Conservation (phyloP, 2,888 invertebrate genomes). For the Gastrophysa polygoni region DNA sequence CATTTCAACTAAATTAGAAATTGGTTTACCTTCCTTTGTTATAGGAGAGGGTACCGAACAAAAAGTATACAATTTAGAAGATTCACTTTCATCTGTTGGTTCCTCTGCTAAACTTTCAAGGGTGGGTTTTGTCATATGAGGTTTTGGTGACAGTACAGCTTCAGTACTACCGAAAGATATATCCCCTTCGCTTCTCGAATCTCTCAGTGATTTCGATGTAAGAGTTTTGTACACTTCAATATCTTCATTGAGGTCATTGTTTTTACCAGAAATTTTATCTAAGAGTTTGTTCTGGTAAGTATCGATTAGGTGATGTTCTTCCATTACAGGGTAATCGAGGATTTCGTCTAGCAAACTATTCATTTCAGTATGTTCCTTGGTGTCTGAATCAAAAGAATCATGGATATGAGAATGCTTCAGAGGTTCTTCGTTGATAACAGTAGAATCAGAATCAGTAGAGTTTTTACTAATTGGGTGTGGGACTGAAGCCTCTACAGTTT, state of each 20-base stretch:
- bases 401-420: too few relatives aligned
- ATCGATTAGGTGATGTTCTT: slow-evolving; percentile 37
- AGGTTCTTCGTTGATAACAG: slow-evolving; percentile 40
- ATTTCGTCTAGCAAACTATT: slow-evolving; percentile 16
- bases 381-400: slow-evolving; percentile 18
- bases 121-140: background rate
- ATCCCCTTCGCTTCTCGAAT: slow-evolving; percentile 13
- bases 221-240: slow-evolving; percentile 11
- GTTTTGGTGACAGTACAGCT: background rate
- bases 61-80: slow-evolving; percentile 19
- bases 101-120: slow-evolving; percentile 7
- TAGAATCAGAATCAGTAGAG: slow-evolving; percentile 44
- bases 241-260: slow-evolving; percentile 22
- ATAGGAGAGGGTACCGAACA: slow-evolving; percentile 17
- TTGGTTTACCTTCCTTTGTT: slow-evolving; percentile 23
- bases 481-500: slow-evolving; percentile 6
- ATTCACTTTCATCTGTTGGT: slow-evolving; percentile 3
- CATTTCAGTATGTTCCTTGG: background rate
- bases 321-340: slow-evolving; percentile 27
- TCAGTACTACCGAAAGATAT: slow-evolving; percentile 8
- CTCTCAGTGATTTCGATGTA: slow-evolving; percentile 16
- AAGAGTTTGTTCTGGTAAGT: slow-evolving; percentile 40
- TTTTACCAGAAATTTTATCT: slow-evolving; percentile 41
- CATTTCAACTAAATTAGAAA: slow-evolving; percentile 24
- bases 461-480: slow-evolving; percentile 37